Evolutionary conservation across 2,888 invertebrate genomes (phyloP).

Genomic region (Autographa pulchrina): DNA sequence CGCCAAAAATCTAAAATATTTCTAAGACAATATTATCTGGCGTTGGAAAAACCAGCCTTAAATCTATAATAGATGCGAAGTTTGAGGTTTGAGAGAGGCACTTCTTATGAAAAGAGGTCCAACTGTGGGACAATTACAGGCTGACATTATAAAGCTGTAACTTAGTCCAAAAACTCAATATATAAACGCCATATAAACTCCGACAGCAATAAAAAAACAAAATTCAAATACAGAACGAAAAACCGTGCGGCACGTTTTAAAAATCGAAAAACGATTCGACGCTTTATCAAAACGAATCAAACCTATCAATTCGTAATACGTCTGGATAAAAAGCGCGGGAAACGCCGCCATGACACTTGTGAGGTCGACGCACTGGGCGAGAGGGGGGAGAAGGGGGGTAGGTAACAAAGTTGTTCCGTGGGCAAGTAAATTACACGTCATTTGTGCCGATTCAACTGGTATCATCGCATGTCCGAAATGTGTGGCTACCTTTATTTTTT

Average conservation of each 20-base stretch:
- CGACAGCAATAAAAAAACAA: constrained; percentile 13
- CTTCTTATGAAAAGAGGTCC: too few relatives aligned
- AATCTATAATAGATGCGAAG: too few relatives aligned
- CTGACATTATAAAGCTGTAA: too few relatives aligned
- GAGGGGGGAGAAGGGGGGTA: constrained; percentile 7
- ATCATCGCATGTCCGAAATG: constrained; percentile 45
- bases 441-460: constrained; percentile 28
- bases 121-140: too few relatives aligned
- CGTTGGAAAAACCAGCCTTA: too few relatives aligned
- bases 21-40: too few relatives aligned
- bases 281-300: constrained; percentile 21
- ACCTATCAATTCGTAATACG: constrained; percentile 40
- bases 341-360: constrained; percentile 35
- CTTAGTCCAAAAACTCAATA: too few relatives aligned
- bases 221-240: neutral
- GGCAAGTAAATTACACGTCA: constrained; percentile 50
- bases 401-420: constrained; percentile 53
- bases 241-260: constrained; percentile 22
- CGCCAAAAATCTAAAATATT: too few relatives aligned
- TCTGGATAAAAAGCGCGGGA: constrained; percentile 42
- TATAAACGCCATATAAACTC: neutral
- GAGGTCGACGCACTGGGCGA: constrained; percentile 41
- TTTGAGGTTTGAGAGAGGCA: too few relatives aligned
- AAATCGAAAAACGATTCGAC: constrained; percentile 17
- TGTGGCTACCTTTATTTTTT: constrained; percentile 13